phyloP scores from a whole-genome alignment of 2,113 vertebrate genomes.

The Otis tarda region DNA sequence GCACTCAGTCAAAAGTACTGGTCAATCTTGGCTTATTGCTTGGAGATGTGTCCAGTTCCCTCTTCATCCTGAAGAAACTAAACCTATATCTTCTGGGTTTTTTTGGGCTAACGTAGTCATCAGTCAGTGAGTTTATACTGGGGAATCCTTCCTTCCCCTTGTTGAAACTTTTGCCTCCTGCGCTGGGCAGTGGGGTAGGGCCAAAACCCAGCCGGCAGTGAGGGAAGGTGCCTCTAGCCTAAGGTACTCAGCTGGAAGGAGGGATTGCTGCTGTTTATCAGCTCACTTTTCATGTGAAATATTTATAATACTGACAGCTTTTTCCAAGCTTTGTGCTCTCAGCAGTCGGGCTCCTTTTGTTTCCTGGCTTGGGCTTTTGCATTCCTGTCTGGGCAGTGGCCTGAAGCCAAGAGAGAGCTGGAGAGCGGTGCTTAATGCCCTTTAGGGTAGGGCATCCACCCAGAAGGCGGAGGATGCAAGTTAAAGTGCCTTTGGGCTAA shows the following conservation, averaged over 20 bases:
- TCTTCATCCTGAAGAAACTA: neutral
- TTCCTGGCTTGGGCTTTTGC: neutral
- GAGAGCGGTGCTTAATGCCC: neutral
- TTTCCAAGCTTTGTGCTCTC: neutral
- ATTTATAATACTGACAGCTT: neutral
- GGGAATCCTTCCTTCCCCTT: neutral
- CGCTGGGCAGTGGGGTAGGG: accelerated
- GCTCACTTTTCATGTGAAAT: conserved; percentile 21
- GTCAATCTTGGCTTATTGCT: neutral
- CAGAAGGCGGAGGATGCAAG: neutral
- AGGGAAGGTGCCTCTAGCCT: neutral
- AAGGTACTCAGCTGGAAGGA: neutral
- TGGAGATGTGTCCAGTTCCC: neutral
- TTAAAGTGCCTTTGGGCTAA: neutral
- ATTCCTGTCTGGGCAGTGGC: conserved; percentile 4
- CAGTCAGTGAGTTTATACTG: neutral
- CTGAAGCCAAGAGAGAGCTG: neutral
- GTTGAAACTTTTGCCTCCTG: neutral
- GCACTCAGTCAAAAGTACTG: neutral
- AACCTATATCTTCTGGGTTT: neutral
- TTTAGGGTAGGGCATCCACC: neutral
- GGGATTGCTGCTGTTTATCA: neutral
- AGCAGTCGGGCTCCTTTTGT: neutral
- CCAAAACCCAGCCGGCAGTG: neutral
- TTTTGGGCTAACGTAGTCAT: accelerated